Base-by-base conservation (phyloP, 2,113 vertebrate genomes). In the Varanus komodoensis region DNA sequence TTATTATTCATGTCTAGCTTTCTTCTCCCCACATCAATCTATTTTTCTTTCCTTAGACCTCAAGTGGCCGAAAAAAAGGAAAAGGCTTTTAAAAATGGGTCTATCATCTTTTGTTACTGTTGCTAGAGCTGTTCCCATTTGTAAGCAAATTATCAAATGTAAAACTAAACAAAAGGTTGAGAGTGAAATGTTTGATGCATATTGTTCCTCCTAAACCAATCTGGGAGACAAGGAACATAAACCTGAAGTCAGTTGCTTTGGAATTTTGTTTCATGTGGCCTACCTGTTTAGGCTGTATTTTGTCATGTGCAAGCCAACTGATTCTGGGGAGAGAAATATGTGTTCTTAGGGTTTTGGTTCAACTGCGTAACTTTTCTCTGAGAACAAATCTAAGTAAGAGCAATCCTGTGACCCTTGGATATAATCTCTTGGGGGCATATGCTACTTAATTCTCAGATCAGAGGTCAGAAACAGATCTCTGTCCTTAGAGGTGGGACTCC, bases 241-340 rank as follows among this genome's bases (percentile, higher is more conserved):
- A 57, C 64, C 15, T 80, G 52, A 68, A 87, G 52, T 8, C 25
- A 78, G 3, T 32, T 38, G 79, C 52, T 75, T 74, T 19, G 11
- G 15, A 34, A 44, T 50, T 64, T 34, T 80, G 61, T 25, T 92
- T 87, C 44, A n/a, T 34, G 52, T 86, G 25, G 81, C 67, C 87
- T 91, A 82, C 38, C 19, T 67, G 38, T 83, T 69, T 90, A 23
- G 82, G 5, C 50, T 88, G 85, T 82, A 54, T 44, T 88, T 94
- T 94, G 91, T 89, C 94, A 89, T 87, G 48, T 94, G 85, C 86
- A 91, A 87, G 50, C 71, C 84, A 83, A 61, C 69, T 81, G 68
- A 74, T n/a, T 90, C 52, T 91, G 8, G 48, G 61, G 50, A 68
- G 44, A 75, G 21, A 83, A 29, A 77, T 44, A 87, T 44, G 8